A percentile compares a stretch with the other conserved stretches of the same genome.
These are phyloP conservation scores for Diacarnus erythraeanus DNA, from an alignment of 37 sponge, comb jelly and placozoan species.

Conservation along the genomic window DNA sequence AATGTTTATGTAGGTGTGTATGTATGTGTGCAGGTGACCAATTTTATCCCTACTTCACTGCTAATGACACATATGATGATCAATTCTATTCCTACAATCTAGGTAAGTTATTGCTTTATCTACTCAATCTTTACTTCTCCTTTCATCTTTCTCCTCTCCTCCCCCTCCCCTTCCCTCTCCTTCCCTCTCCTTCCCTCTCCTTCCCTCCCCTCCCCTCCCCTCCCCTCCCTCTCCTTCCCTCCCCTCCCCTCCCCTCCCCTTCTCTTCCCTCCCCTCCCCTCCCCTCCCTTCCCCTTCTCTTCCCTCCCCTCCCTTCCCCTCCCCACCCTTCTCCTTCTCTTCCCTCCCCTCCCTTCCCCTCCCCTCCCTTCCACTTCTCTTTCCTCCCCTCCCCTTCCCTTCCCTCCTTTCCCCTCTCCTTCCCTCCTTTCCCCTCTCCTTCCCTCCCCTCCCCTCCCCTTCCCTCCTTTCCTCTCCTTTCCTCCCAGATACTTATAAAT, in stretches of 20 bases:
- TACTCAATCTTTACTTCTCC: neutral
- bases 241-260: neutral
- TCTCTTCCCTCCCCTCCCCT: neutral
- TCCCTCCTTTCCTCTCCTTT: neutral
- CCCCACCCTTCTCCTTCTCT: neutral
- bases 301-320: neutral
- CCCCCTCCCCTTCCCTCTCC: neutral
- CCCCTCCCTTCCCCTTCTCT: neutral
- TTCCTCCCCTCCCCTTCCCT: neutral
- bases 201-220: neutral
- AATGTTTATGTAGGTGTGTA: too few species aligned
- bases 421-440: neutral
- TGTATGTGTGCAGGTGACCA: conserved; percentile 70
- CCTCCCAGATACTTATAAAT: neutral
- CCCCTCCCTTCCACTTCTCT: too few species aligned
- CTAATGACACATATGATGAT: conserved; percentile 45
- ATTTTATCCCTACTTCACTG: conserved; percentile 51
- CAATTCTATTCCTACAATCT: conserved; percentile 42
- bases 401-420: neutral
- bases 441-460: neutral
- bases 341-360: neutral
- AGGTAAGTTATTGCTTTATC: conserved; percentile 1
- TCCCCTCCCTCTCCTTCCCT: neutral
- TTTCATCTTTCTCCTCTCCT: neutral
- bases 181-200: neutral